phyloP scores from a whole-genome alignment of 2,888 invertebrate genomes.

The Frankliniella fusca region DNA sequence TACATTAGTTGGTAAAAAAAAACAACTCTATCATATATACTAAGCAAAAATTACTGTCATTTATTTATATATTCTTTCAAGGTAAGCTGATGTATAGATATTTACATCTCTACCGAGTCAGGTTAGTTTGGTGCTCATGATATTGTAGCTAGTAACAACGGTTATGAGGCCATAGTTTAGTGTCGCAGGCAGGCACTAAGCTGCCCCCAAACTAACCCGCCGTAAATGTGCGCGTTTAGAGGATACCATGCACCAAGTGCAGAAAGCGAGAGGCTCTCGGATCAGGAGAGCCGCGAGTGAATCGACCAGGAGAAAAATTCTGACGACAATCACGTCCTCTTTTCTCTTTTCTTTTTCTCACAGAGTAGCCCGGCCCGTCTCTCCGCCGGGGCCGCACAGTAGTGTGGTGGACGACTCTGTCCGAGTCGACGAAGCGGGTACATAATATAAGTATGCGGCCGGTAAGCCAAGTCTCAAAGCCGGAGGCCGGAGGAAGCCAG shows the following conservation, averaged over 20 bases:
- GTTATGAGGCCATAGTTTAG: conserved; percentile 9
- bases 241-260: conserved; percentile 21
- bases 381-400: too few species aligned
- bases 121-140: conserved; percentile 12
- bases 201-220: conserved; percentile 6
- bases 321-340: too few species aligned
- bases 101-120: conserved; percentile 12
- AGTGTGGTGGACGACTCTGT: too few species aligned
- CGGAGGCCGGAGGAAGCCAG: too few species aligned
- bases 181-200: conserved; percentile 21
- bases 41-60: conserved; percentile 17
- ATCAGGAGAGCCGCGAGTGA: not conserved
- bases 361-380: too few species aligned
- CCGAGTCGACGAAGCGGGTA: too few species aligned
- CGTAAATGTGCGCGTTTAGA: not conserved
- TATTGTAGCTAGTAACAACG: not conserved
- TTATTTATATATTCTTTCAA: not conserved
- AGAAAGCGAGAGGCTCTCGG: not conserved
- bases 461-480: too few species aligned
- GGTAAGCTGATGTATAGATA: conserved; percentile 28
- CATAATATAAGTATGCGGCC: too few species aligned
- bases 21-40: not conserved
- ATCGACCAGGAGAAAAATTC: not conserved
- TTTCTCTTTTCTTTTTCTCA: too few species aligned
- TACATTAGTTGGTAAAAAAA: conserved; percentile 5